Evolutionary conservation across 2,888 invertebrate genomes (phyloP).

Genomic region (Platerodrilus igneus): DNA sequence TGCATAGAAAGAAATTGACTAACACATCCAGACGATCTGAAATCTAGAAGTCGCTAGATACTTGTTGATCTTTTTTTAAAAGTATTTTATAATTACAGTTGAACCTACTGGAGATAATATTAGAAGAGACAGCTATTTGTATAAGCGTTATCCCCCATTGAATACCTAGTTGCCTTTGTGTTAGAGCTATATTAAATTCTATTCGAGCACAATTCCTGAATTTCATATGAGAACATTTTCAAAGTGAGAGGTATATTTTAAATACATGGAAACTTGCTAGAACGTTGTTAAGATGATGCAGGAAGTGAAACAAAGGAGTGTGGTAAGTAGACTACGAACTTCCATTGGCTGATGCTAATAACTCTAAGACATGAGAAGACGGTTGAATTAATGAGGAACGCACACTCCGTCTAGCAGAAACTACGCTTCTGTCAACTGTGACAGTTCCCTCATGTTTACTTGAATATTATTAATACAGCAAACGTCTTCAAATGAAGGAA

Average conservation of each 20-base stretch:
- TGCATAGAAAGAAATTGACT: no score
- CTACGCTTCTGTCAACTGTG: conserved; percentile 24
- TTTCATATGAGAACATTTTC: no score
- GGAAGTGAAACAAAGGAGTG: conserved; percentile 41
- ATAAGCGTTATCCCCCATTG: conserved; percentile 16
- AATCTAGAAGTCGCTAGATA: no score
- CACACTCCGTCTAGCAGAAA: conserved; percentile 27
- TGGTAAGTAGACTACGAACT: conserved; percentile 41
- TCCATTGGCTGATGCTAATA: conserved; percentile 47
- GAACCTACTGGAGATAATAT: no score
- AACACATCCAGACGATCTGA: no score
- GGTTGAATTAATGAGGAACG: conserved; percentile 46
- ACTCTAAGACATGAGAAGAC: conserved; percentile 44
- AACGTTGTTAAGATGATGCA: conserved; percentile 33
- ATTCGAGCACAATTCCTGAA: no score
- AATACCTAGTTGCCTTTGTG: conserved; percentile 13
- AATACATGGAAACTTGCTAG: conserved; percentile 26
- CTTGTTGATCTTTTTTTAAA: no score
- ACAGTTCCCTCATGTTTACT: conserved; percentile 23
- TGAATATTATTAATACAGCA: conserved; percentile 19
- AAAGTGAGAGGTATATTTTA: no score
- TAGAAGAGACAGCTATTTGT: no score
- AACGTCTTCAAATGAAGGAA: conserved; percentile 1
- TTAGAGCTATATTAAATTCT: no score
- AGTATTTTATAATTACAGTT: no score